Base-by-base conservation (phyloP, 2,888 invertebrate species). In the Emmelina monodactyla region DNA sequence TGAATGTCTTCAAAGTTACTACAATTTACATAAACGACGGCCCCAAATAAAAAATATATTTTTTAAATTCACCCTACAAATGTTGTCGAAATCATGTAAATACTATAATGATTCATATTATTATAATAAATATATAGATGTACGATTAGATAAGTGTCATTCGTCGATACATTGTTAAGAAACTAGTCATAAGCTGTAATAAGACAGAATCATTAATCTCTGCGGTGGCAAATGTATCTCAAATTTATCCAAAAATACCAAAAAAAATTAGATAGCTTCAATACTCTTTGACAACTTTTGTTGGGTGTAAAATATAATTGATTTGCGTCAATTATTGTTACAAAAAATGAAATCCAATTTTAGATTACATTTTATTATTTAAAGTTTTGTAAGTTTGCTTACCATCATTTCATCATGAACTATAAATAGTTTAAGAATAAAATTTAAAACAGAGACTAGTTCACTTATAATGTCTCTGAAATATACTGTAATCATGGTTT, bases 261-360 rank as follows among this genome's bases (percentile, higher is more conserved):
- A 25, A 25, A n/a, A n/a, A 25, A 4, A 10, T 25, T 25, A 25
- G 25, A 25, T 25, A 25, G 25, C 25, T 25, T 25, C 25, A 25
- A 25, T 25, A 25, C 25, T n/a, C 4, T 10, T 25, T 25, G 25
- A 25, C 25, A 25, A 25, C 25, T 25, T 25, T 25, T 25, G 25
- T 25, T 25, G 25, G 25, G 25, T 25, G 25, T 11, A 4, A 19
- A 9, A 25, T 25, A 25, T 3, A 3, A 10, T 25, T 25, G 25
- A 25, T 25, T 25, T 25, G 4, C 25, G 25, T 25, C 25, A 25
- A 25, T 25, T 25, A 25, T 25, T 25, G 25, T 9, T 11, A n/a
- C 9, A 10, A 19, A 10, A 10, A 25, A 25, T 25, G 25, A 10
- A 9, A 25, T 11, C 25, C 11, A 25, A 11, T 4, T 25, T 9